Conservation (phyloP, 1,140 invertebrate species). For the Leptopilina boulardi region DNA sequence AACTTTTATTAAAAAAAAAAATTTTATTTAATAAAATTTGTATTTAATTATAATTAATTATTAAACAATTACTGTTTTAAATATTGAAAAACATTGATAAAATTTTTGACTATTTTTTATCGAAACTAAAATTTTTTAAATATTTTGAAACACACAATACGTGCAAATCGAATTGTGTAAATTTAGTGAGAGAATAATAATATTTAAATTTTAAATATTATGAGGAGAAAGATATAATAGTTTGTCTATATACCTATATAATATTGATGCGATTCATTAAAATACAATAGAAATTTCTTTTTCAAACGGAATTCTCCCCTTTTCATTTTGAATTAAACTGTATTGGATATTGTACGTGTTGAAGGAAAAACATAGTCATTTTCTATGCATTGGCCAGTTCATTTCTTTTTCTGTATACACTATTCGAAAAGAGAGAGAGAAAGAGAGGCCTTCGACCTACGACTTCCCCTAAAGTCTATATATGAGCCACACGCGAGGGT, state of each 20-base stretch:
- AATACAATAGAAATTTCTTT: slow-evolving; percentile 51
- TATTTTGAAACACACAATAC: too few relatives aligned
- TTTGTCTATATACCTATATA: slow-evolving; percentile 6
- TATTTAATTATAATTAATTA: too few relatives aligned
- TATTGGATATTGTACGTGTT: slow-evolving; percentile 44
- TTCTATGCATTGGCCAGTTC: slow-evolving; percentile 59
- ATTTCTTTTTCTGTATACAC: slow-evolving; percentile 42
- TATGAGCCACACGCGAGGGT: slow-evolving; percentile 13
- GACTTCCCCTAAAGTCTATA: slow-evolving; percentile 11
- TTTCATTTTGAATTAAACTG: slow-evolving; percentile 31
- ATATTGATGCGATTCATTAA: slow-evolving; percentile 57
- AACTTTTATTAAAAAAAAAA: too few relatives aligned
- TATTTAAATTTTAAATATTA: too few relatives aligned
- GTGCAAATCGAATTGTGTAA: too few relatives aligned
- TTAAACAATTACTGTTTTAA: too few relatives aligned
- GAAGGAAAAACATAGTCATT: slow-evolving; percentile 45
- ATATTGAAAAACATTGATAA: too few relatives aligned
- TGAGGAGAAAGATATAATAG: not conserved
- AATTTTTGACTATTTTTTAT: too few relatives aligned
- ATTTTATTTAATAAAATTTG: too few relatives aligned
- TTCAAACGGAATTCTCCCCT: slow-evolving; percentile 38
- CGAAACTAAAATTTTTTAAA: too few relatives aligned
- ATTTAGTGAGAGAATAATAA: too few relatives aligned
- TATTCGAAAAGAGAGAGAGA: slow-evolving; percentile 6
- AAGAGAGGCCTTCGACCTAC: not conserved